Evolutionary conservation across 2,797 vertebrate genomes (phyloP), one percentile per base, ranked within the genome.

Genomic region (Semaprochilodus insignis): DNA sequence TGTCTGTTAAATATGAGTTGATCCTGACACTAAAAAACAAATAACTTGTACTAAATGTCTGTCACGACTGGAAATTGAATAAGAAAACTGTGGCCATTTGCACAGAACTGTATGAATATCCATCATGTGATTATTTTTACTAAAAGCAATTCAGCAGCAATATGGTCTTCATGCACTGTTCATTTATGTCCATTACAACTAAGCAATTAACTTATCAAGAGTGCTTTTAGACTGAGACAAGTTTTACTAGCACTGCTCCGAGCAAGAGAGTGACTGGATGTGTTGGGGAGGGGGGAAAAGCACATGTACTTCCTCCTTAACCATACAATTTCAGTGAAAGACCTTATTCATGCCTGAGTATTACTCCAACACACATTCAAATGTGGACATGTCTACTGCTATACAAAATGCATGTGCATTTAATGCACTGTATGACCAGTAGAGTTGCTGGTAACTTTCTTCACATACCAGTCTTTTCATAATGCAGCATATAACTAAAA

Each of bases 401-500:
- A 72, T 48, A 48, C 44, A 48, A 48, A 17, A 36, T 14, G 23
- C 23, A 16, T 11, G 19, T 21, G 31, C 17, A 67, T 67, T 21
- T 17, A 40, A 55, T 6, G 1, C 0, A 36, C 15, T 63, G 11
- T 27, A 52, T 19, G 48, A 63, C 57, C 21, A 55, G n/a, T 7
- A 11, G 13, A 15, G 17, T 2, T 19, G 63, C 21, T 66, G 71
- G 21, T n/a, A 74, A 72, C 31, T 19, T 17, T 66, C 4, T n/a
- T n/a, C 17, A 69, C 16, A 31, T 31, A 31, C 31, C 31, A 31
- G 31, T 27, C 51, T 25, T 66, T 40, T 65, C 14, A 40, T 55
- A 83, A 63, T 40, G 31, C 87, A 78, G 82, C 6, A 81, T 36
- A 62, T 2, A n/a, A 23, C 60, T 65, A 85, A 87, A 87, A 91